phyloP scores from a whole-genome alignment of 1,140 invertebrate genomes.

The Lepidurus couesii region DNA sequence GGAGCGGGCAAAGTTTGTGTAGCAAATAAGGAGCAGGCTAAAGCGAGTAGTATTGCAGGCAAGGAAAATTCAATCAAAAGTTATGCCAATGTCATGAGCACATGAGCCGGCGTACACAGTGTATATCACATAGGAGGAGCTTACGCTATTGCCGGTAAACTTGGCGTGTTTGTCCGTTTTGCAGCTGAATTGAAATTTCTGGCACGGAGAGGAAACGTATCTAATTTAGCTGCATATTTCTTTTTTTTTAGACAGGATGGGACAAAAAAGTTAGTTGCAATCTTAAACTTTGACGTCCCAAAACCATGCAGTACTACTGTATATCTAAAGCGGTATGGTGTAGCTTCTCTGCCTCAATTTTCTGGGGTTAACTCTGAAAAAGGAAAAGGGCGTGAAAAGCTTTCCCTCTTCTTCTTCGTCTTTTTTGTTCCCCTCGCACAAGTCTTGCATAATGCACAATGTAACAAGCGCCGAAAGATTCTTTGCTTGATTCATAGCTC shows the following conservation, averaged over 20 bases:
- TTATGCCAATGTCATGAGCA: not conserved
- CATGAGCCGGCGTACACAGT: not conserved
- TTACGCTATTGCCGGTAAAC: not conserved
- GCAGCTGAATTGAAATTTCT: not conserved
- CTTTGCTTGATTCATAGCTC: not conserved
- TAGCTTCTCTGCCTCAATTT: not conserved
- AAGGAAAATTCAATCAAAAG: not conserved
- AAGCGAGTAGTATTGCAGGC: not conserved
- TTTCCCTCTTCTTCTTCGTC: no score
- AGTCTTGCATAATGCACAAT: not conserved
- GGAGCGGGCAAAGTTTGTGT: no score
- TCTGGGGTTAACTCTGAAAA: not conserved
- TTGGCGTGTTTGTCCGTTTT: not conserved
- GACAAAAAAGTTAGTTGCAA: no score
- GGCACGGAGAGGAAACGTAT: not conserved
- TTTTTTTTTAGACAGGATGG: not conserved
- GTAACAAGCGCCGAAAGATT: not conserved
- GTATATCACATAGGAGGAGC: not conserved
- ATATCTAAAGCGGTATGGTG: not conserved
- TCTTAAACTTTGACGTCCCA: no score
- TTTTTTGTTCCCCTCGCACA: not conserved
- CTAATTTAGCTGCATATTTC: not conserved
- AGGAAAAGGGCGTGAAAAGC: not conserved
- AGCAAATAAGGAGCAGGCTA: not conserved
- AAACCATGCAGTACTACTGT: no score